phyloP scores from a whole-genome alignment of 2,888 invertebrate species.

The Dryobota labecula region DNA sequence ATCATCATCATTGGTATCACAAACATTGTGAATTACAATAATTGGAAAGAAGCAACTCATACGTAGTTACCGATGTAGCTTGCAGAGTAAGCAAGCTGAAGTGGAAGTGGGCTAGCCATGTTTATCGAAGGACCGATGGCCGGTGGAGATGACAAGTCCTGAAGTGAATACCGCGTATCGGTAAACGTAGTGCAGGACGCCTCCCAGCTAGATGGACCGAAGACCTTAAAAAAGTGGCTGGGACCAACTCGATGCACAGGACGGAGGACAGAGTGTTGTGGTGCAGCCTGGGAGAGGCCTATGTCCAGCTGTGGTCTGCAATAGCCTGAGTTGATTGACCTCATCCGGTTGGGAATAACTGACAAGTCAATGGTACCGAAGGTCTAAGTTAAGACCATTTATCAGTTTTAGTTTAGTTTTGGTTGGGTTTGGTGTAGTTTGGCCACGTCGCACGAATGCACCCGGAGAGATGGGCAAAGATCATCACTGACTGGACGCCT shows the following conservation, averaged over 20 bases:
- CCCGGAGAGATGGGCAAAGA: too few species aligned
- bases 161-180: not conserved
- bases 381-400: not conserved
- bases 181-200: not conserved
- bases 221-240: not conserved
- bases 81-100: not conserved
- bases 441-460: too few species aligned
- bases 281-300: too few species aligned
- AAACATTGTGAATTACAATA: not conserved
- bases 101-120: not conserved
- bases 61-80: not conserved
- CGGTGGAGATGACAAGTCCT: not conserved
- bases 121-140: not conserved
- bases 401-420: too few species aligned
- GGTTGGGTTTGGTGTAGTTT: too few species aligned
- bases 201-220: not conserved
- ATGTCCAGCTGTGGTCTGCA: not conserved
- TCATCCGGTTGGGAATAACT: not conserved
- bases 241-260: not conserved
- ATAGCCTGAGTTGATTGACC: not conserved
- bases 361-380: not conserved
- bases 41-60: too few species aligned
- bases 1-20: too few species aligned
- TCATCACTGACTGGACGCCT: too few species aligned
- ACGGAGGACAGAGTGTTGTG: too few species aligned